phyloP scores from a whole-genome alignment of 2,113 vertebrate species.

The Campylomormyrus tamandua region DNA sequence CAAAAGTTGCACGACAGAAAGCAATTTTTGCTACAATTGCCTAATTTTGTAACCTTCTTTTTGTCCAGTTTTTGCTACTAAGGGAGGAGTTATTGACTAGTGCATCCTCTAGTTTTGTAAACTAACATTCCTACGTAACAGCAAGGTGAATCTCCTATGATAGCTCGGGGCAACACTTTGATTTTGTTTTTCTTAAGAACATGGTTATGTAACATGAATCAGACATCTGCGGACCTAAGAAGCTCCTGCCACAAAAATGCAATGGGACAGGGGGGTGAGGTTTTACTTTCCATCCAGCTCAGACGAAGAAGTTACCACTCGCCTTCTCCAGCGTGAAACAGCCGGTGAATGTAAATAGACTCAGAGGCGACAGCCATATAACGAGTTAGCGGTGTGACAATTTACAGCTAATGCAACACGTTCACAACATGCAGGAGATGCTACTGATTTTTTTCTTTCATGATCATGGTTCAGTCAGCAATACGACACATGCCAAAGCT shows the following conservation, averaged over 20 bases:
- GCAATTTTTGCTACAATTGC: neutral
- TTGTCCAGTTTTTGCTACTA: neutral
- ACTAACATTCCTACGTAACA: neutral
- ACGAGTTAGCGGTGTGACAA: neutral
- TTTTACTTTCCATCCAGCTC: neutral
- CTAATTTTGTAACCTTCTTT: neutral
- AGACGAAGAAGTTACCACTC: neutral
- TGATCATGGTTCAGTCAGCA: constrained; percentile 19
- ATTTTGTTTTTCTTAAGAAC: neutral
- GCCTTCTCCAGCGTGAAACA: neutral
- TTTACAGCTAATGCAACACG: neutral
- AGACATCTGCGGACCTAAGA: neutral
- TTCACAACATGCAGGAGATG: neutral
- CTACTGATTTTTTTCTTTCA: neutral
- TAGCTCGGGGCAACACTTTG: neutral
- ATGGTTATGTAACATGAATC: neutral
- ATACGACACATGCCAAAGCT: constrained; percentile 36
- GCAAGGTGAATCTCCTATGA: neutral
- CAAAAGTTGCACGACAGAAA: neutral
- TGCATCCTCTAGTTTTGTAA: neutral
- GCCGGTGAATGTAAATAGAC: neutral
- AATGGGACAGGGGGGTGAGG: neutral
- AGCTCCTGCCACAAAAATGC: neutral
- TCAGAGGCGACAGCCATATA: neutral
- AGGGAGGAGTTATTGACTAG: neutral